Base-by-base conservation (phyloP, 2,113 vertebrate genomes). In the Phylloscopus trochiloides region DNA sequence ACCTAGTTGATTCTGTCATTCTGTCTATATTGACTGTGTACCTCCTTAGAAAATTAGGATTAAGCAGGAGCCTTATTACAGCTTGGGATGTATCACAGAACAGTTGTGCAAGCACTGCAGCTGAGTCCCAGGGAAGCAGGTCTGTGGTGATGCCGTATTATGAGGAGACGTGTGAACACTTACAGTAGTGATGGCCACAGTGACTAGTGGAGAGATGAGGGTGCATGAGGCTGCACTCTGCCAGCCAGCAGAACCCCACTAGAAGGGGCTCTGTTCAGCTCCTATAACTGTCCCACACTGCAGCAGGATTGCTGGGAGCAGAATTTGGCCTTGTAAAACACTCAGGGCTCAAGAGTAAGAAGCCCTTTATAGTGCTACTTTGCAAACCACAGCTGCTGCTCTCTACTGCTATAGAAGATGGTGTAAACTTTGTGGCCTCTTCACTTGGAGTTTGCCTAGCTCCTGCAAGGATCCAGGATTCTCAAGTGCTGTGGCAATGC, bases 221-320 rank as follows among this genome's bases (percentile, higher is more conserved):
- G 20, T 52, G 28, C 43, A 3, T 7, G 54, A 48, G 62, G 14
- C 45, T 76, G 42, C 34, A 19, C 36, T 11, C 28, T 79, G 67
- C 32, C 52, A 47, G 58, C 36, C 40, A 36, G 72, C 45, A 75
- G 21, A 63, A 16, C 1, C 3, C 14, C n/a, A 16, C 9, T 47
- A 8, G 36, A 14, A 65, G 19, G 10, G 54, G 9, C 36, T 66
- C 73, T 59, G 7, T 29, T 42, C 25, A 51, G 40, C 54, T 65
- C 17, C 57, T 62, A 1, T 16, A 63, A 8, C 43, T 45, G 50
- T 29, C 24, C 21, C 36, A 28, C 0, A 0, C 40, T 36, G 34
- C 52, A 36, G 38, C 6, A 54, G 29, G 38, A n/a, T 51, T 62
- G 34, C 42, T 72, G n/a, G 63, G 45, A 65, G 50, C 48, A 68